Evolutionary conservation across 2,113 vertebrate species (phyloP).

Genomic region (Mesitornis unicolor): DNA sequence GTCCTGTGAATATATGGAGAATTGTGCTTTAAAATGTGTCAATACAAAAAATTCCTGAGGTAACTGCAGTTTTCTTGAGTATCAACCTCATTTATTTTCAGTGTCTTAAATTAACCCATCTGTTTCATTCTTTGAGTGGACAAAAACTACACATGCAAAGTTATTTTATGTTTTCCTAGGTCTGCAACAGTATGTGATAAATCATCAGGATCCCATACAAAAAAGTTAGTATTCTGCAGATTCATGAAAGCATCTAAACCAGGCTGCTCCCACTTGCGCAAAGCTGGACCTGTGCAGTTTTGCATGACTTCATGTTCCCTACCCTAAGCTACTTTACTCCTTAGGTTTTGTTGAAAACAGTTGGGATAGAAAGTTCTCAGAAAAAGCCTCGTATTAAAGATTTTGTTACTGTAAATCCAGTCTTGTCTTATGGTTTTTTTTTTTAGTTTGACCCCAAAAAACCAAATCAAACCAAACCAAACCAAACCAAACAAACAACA

Average conservation of each 20-base stretch:
- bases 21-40: background rate
- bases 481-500: background rate
- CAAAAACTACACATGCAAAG: background rate
- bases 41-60: background rate
- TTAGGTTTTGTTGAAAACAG: background rate
- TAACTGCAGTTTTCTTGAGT: background rate
- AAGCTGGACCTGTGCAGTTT: background rate
- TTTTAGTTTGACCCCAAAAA: background rate
- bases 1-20: background rate
- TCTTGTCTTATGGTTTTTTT: background rate
- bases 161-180: constrained; percentile 1
- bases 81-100: background rate
- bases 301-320: background rate
- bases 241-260: background rate
- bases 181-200: background rate
- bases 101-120: background rate
- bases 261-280: background rate
- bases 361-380: background rate
- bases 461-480: background rate
- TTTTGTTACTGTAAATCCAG: background rate
- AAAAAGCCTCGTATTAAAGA: background rate
- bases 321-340: background rate
- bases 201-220: background rate
- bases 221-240: background rate
- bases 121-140: background rate